These are phyloP conservation scores for Pogonophryne albipinna DNA, from an alignment of 2,797 vertebrate genomes.

Conservation along the genomic window DNA sequence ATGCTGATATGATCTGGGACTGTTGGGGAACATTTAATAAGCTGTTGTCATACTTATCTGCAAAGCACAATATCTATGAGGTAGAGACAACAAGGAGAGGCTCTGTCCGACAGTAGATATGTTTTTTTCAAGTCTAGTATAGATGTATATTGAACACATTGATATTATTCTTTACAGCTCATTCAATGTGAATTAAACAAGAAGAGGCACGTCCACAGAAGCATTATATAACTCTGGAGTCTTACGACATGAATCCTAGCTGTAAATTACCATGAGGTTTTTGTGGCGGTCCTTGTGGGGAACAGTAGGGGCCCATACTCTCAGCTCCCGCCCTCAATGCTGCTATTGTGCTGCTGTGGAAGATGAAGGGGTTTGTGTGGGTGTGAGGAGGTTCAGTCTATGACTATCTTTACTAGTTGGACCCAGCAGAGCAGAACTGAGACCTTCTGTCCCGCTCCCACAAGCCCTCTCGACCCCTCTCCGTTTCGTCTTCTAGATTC, in stretches of 20 bases:
- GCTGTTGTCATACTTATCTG: slow-evolving; percentile 15
- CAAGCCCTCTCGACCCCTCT: slow-evolving; percentile 12
- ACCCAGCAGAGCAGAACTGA: slow-evolving; percentile 51
- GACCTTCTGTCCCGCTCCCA: slow-evolving; percentile 33
- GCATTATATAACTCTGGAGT: slow-evolving; percentile 35
- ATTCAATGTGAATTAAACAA: slow-evolving; percentile 2
- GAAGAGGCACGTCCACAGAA: slow-evolving; percentile 21
- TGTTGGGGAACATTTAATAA: slow-evolving; percentile 44
- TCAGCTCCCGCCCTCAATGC: slow-evolving; percentile 74
- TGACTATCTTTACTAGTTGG: slow-evolving; percentile 54
- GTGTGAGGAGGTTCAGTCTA: slow-evolving; percentile 44
- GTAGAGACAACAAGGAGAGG: slow-evolving; percentile 27
- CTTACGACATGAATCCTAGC: slow-evolving; percentile 38
- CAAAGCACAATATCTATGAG: slow-evolving; percentile 24
- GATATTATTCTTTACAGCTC: not conserved
- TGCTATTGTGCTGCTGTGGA: slow-evolving; percentile 72
- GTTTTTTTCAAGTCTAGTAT: slow-evolving; percentile 7
- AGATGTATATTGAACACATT: slow-evolving; percentile 1
- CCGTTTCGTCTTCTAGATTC: not conserved
- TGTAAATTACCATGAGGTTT: slow-evolving; percentile 61
- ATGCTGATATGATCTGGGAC: slow-evolving; percentile 57
- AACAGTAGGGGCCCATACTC: slow-evolving; percentile 63
- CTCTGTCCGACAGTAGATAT: slow-evolving; percentile 19
- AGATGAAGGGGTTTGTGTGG: slow-evolving; percentile 55
- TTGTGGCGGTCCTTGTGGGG: slow-evolving; percentile 51